These are phyloP conservation scores for Mormyrus proboscirostris DNA, from an alignment of 2,797 vertebrate genomes.

Conservation along the genomic window DNA sequence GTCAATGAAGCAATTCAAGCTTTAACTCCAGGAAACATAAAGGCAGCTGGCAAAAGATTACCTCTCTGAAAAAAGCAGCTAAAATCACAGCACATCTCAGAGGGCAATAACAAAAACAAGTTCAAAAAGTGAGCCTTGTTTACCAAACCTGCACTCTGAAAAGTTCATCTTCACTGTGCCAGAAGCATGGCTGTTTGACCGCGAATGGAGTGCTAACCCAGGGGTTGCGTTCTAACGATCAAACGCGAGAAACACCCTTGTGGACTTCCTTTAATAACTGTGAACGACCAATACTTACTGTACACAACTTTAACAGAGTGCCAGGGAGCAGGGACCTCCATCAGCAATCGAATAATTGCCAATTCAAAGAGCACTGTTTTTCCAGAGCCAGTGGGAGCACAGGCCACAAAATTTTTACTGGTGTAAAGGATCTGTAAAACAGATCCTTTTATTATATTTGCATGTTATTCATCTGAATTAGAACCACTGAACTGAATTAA, in stretches of 20 bases:
- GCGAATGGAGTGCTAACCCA: neutral
- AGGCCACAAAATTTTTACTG: conserved; percentile 85
- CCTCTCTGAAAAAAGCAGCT: conserved; percentile 15
- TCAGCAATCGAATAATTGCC: conserved; percentile 84
- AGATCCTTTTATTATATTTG: conserved; percentile 16
- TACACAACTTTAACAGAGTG: conserved; percentile 89
- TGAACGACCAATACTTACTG: conserved; percentile 66
- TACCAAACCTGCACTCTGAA: neutral
- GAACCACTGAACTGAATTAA: conserved; percentile 8
- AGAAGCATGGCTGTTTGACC: neutral
- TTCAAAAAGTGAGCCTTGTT: neutral
- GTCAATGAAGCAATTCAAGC: neutral
- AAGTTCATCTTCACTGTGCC: neutral
- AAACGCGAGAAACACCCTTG: neutral
- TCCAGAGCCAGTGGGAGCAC: conserved; percentile 93
- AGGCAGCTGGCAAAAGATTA: conserved; percentile 27
- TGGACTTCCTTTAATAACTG: conserved; percentile 11
- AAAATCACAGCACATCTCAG: neutral
- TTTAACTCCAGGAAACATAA: neutral
- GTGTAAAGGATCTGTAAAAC: conserved; percentile 83
- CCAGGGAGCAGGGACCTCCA: conserved; percentile 85
- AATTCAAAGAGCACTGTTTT: conserved; percentile 95
- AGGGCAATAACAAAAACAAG: neutral
- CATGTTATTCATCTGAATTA: conserved; percentile 5
- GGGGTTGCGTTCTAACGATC: neutral